phyloP scores from a whole-genome alignment of 2,797 vertebrate species.

The Chiroxiphia lanceolata region DNA sequence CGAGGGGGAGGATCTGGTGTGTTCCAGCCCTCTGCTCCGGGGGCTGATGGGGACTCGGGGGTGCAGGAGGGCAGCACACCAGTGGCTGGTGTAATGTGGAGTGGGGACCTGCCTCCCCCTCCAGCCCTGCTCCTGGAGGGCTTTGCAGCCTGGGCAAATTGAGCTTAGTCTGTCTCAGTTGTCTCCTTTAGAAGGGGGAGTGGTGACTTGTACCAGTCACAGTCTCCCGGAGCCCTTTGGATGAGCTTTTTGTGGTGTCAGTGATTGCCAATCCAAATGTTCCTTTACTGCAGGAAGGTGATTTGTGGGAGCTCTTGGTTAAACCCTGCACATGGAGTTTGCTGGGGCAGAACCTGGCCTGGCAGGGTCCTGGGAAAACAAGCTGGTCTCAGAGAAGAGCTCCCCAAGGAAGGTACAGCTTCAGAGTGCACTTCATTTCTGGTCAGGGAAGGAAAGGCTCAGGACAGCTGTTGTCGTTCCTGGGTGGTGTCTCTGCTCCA shows the following conservation, averaged over 20 bases:
- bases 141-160: background rate
- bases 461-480: background rate
- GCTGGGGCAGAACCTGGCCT: background rate
- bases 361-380: background rate
- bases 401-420: background rate
- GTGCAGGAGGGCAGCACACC: background rate
- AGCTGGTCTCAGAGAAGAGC: background rate
- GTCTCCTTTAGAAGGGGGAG: background rate
- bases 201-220: background rate
- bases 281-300: background rate
- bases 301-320: background rate
- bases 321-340: accelerated
- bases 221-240: background rate
- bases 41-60: accelerated
- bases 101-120: background rate
- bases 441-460: background rate
- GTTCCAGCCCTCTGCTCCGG: background rate
- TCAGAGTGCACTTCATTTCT: accelerated
- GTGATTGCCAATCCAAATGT: accelerated
- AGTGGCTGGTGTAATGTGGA: accelerated
- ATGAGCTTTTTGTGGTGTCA: background rate
- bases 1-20: background rate
- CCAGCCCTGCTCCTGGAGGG: background rate
- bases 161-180: background rate
- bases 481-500: accelerated